Conservation (phyloP, 2,797 vertebrate species). For the Myotis vivesi region DNA sequence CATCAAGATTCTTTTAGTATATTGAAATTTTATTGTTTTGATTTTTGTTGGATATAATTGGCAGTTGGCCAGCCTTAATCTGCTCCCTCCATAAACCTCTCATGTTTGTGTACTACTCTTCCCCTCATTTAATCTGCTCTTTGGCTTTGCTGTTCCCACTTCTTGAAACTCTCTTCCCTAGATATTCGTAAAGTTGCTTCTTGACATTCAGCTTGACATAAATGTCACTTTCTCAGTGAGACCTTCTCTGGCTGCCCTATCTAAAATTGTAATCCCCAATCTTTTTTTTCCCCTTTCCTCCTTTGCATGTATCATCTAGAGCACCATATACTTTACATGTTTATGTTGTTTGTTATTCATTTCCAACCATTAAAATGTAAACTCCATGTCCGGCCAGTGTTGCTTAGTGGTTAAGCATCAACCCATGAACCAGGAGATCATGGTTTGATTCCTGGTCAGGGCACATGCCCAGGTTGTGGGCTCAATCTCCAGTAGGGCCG, state of each 20-base stretch:
- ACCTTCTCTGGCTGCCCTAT: neutral
- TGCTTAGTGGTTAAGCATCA: no score
- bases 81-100: neutral
- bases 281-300: neutral
- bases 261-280: constrained; percentile 1
- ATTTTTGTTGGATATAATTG: constrained; percentile 51
- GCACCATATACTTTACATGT: neutral
- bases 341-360: constrained; percentile 32
- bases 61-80: neutral
- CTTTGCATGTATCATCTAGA: neutral
- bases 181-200: neutral
- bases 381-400: neutral
- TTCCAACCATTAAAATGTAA: neutral
- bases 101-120: neutral
- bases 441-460: no score
- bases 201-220: constrained; percentile 22
- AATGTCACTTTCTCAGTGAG: neutral
- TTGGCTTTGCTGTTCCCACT: neutral
- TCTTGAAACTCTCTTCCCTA: neutral
- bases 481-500: no score
- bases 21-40: constrained; percentile 30
- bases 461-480: no score
- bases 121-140: neutral
- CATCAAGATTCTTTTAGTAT: constrained; percentile 18
- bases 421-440: no score